Conservation (phyloP, 2,113 vertebrate species). For the Gambusia holbrooki region DNA sequence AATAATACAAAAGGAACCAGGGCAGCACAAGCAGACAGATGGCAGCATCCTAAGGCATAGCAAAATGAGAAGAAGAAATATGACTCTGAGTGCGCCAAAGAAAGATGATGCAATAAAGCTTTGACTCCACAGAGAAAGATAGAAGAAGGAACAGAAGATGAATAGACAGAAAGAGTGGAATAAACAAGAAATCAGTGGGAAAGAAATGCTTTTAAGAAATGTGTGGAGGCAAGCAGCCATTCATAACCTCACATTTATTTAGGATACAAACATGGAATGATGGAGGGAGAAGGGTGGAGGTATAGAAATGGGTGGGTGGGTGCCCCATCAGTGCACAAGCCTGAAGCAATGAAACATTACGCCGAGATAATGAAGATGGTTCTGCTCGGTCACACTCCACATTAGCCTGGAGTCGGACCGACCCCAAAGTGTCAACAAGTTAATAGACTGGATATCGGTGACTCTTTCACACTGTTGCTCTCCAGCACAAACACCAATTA, state of each 20-base stretch:
- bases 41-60: slow-evolving; percentile 62
- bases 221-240: slow-evolving; percentile 8
- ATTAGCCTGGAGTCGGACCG: slow-evolving; percentile 82
- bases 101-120: slow-evolving; percentile 65
- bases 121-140: slow-evolving; percentile 51
- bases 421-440: slow-evolving; percentile 87
- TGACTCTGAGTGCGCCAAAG: slow-evolving; percentile 48
- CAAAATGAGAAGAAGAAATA: slow-evolving; percentile 66
- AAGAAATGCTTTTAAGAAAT: slow-evolving; percentile 21
- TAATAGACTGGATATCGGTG: slow-evolving; percentile 83
- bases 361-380: slow-evolving; percentile 84
- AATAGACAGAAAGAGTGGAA: slow-evolving; percentile 41
- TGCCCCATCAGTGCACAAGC: slow-evolving; percentile 64
- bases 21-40: slow-evolving; percentile 56
- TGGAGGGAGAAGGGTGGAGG: slow-evolving; percentile 42
- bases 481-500: slow-evolving; percentile 69
- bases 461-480: slow-evolving; percentile 71
- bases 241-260: slow-evolving; percentile 42
- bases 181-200: slow-evolving; percentile 45
- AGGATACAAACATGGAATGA: slow-evolving; percentile 49
- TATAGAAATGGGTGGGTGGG: slow-evolving; percentile 51
- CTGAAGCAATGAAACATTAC: slow-evolving; percentile 82
- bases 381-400: slow-evolving; percentile 85
- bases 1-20: slow-evolving; percentile 52
- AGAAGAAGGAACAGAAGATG: slow-evolving; percentile 37